Conservation (phyloP, 2,797 vertebrate genomes). For the Bradypus variegatus region DNA sequence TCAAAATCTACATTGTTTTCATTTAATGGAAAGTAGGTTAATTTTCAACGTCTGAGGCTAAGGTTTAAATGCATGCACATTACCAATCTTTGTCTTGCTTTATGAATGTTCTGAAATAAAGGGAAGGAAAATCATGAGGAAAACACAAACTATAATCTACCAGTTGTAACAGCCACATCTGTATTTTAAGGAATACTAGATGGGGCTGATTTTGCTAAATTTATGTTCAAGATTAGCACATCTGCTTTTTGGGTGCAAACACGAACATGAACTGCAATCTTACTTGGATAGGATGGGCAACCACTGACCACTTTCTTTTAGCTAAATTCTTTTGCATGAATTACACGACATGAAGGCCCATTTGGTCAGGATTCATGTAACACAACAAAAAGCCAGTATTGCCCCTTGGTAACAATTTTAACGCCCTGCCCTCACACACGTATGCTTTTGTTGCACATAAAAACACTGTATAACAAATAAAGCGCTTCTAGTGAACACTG, state of each 20-base stretch:
- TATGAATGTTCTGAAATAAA: slow-evolving; percentile 69
- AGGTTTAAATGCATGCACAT: slow-evolving; percentile 65
- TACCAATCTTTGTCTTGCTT: slow-evolving; percentile 68
- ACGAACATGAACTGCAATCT: slow-evolving; percentile 44
- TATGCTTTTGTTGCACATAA: slow-evolving; percentile 62
- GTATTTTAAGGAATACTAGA: slow-evolving; percentile 43
- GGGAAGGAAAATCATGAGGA: slow-evolving; percentile 65
- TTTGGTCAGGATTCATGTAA: slow-evolving; percentile 66
- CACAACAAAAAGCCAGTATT: slow-evolving; percentile 66
- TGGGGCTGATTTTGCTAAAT: slow-evolving; percentile 5
- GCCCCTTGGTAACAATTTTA: slow-evolving; percentile 60
- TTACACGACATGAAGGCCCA: slow-evolving; percentile 49
- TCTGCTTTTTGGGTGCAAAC: slow-evolving; percentile 28
- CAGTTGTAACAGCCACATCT: slow-evolving; percentile 21
- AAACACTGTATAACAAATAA: slow-evolving; percentile 67
- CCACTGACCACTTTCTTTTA: slow-evolving; percentile 39
- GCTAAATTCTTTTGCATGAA: slow-evolving; percentile 45
- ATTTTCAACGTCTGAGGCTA: slow-evolving; percentile 48
- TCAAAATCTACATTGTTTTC: slow-evolving; percentile 56
- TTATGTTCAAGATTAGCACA: slow-evolving; percentile 36
- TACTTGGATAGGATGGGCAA: slow-evolving; percentile 38
- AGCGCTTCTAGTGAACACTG: slow-evolving; percentile 71
- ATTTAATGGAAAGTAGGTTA: slow-evolving; percentile 54
- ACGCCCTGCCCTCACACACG: slow-evolving; percentile 62
- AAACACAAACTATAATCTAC: slow-evolving; percentile 1